phyloP scores from a whole-genome alignment of 2,888 invertebrate genomes.

The Caenorhabditis zanzibari region DNA sequence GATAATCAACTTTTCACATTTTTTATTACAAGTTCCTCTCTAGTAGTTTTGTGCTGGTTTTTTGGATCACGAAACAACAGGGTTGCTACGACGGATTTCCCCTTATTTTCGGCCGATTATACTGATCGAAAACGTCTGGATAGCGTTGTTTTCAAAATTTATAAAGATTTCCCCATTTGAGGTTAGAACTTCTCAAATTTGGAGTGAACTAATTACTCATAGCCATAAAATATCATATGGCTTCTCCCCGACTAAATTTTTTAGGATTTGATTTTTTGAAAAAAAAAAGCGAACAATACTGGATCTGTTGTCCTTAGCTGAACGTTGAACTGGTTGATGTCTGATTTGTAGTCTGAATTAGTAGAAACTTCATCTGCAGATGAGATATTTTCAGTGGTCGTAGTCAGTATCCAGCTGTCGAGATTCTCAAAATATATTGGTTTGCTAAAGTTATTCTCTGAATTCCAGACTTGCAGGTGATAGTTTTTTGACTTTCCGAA shows the following conservation, averaged over 20 bases:
- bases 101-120: neutral
- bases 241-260: neutral
- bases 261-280: neutral
- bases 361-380: neutral
- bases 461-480: too few species aligned
- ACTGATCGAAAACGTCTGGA: neutral
- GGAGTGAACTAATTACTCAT: conserved; percentile 1
- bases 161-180: neutral
- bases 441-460: too few species aligned
- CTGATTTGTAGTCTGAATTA: neutral
- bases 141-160: neutral
- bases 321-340: neutral
- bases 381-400: neutral
- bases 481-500: too few species aligned
- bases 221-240: neutral
- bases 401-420: neutral
- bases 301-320: neutral
- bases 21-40: conserved; percentile 10
- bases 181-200: neutral
- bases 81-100: neutral
- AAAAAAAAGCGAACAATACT: neutral
- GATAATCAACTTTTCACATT: neutral
- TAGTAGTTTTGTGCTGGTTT: neutral
- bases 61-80: neutral
- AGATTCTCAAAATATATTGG: neutral